These are phyloP conservation scores for Latrodectus elegans DNA, from an alignment of 2,888 invertebrate genomes.

Conservation along the genomic window DNA sequence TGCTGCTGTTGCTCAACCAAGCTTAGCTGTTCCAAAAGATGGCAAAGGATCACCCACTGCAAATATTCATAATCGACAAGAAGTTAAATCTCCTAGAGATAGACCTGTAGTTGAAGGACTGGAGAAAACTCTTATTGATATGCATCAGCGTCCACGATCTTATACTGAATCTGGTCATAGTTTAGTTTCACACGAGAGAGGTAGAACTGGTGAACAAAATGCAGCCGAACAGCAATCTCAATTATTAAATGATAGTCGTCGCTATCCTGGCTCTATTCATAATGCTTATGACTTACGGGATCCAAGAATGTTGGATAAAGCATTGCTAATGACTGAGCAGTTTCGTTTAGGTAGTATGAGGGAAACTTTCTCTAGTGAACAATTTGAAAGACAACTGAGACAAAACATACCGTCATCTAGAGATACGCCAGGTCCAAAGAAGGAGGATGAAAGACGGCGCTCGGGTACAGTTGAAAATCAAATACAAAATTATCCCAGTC, in stretches of 20 bases:
- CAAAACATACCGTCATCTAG: conserved; percentile 57
- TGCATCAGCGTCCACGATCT: conserved; percentile 68
- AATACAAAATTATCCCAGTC: conserved; percentile 32
- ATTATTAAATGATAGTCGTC: conserved; percentile 15
- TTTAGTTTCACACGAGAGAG: conserved; percentile 33
- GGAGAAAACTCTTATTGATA: conserved; percentile 71
- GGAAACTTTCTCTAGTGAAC: conserved; percentile 71
- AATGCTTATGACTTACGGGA: conserved; percentile 49
- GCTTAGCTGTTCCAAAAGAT: conserved; percentile 74
- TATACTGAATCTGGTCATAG: conserved; percentile 57
- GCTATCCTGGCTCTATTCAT: conserved; percentile 37
- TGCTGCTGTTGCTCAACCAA: conserved; percentile 92
- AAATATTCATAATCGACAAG: conserved; percentile 36
- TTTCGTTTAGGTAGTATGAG: conserved; percentile 65
- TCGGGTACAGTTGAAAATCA: conserved; percentile 44
- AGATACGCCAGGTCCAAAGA: conserved; percentile 30
- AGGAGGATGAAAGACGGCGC: conserved; percentile 54
- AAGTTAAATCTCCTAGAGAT: conserved; percentile 60
- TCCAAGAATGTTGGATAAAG: conserved; percentile 43
- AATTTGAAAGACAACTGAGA: conserved; percentile 71
- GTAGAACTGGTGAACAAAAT: conserved; percentile 46
- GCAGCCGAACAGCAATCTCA: conserved; percentile 37
- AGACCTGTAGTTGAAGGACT: conserved; percentile 70
- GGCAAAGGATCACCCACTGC: conserved; percentile 58
- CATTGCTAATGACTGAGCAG: conserved; percentile 51